A percentile compares a stretch with the other conserved stretches of the same genome.
Conservation (phyloP, 2,888 invertebrate species). For the Phyllotreta cruciferae region DNA sequence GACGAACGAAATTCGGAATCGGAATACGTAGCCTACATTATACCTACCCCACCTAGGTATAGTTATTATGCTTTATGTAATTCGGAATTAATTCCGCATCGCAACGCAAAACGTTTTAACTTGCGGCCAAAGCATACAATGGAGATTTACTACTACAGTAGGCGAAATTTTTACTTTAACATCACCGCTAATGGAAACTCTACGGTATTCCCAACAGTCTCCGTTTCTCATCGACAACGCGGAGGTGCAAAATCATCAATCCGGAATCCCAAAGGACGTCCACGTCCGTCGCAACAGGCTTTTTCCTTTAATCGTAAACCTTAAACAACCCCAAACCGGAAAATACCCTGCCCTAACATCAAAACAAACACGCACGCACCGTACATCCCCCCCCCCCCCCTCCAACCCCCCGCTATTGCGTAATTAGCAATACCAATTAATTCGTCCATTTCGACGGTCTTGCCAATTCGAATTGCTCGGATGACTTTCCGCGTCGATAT, state of each 20-base stretch:
- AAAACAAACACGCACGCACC: neutral
- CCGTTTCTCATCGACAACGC: too few relatives aligned
- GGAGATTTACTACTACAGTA: too few relatives aligned
- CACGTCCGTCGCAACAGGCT: constrained; percentile 14
- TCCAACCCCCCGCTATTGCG: neutral
- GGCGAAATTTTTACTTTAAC: too few relatives aligned
- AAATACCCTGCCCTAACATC: neutral
- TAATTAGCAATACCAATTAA: constrained; percentile 1
- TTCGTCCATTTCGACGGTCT: constrained; percentile 1
- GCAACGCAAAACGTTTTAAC: neutral
- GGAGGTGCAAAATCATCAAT: constrained; percentile 9
- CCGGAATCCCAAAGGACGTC: constrained; percentile 10
- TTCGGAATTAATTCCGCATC: too few relatives aligned
- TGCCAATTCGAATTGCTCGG: constrained; percentile 11
- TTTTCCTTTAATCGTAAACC: constrained; percentile 7
- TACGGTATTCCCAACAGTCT: too few relatives aligned
- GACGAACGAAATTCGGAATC: constrained; percentile 20
- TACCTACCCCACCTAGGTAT: constrained; percentile 4
- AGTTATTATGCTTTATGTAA: too few relatives aligned
- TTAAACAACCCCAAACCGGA: neutral
- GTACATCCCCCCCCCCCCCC: too few relatives aligned
- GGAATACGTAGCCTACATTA: constrained; percentile 2
- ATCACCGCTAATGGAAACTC: too few relatives aligned
- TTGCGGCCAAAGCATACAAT: too few relatives aligned
- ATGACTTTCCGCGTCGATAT: constrained; percentile 12